Evolutionary conservation across 1,140 invertebrate species (phyloP), one percentile per base, ranked within the genome.

Genomic region (Brachionus manjavacas): DNA sequence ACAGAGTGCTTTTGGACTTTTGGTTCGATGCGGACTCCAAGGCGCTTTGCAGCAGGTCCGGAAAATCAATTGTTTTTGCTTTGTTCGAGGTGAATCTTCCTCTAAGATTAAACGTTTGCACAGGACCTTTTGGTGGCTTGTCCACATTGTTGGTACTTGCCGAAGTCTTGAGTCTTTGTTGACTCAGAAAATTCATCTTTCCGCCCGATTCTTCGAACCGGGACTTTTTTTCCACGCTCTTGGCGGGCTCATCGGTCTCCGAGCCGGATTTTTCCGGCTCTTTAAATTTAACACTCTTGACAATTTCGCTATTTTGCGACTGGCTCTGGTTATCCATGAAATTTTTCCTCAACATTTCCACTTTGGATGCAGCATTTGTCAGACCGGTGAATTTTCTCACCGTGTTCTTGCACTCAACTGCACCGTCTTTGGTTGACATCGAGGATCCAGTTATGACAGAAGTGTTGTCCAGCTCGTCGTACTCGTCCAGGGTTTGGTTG

Each of bases 271-370:
- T 72, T 72, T 72, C 68, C 14, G 79, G 79, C 52, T 81, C 79
- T 43, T 64, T 81, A 64, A 81, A 81, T 16, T 81, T 81, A 16
- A 81, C 79, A 81, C 79, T 81, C 23, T 81, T 81, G n/a, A 81
- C 39, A 31, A 81, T 43, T 35, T 81, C 79, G 9, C 52, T 60
- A 7, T 31, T 81, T 68, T 64, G 52, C 12, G 64, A 60, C 60
- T 25, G 72, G 25, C 23, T 46, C 12, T 28, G 31, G 41, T 52
- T 76, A 1, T 64, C 64, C 79, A 81, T 80, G 20, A 81, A 81
- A 81, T 81, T 81, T 25, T 81, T 81, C 23, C 64, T 60, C 35
- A 81, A 68, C 35, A 68, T 43, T 46, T 81, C 79, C 8, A 81
- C 79, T 35, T 81, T 81, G 31, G 72, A 76, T 23, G 41, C 14